Percentiles rank a stretch among this genome's conserved stretches.
Evolutionary conservation across 1,140 invertebrate species (phyloP).

Genomic region (Aphidius ervi): DNA sequence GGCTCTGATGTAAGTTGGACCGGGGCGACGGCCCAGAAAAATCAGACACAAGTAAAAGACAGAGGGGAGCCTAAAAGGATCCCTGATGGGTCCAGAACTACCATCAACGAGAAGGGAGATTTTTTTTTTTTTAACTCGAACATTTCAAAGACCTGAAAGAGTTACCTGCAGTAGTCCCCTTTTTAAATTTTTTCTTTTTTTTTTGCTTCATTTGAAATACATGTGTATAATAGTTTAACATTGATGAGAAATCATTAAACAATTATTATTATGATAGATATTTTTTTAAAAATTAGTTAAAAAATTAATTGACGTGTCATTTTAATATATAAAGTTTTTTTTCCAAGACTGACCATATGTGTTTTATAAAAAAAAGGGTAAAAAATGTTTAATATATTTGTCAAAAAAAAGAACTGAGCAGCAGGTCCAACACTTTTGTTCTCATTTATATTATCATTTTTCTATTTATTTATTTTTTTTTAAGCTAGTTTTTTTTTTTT

Average conservation of each 20-base stretch:
- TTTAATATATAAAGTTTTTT: no score
- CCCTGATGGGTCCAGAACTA: constrained; percentile 9
- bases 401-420: constrained; percentile 7
- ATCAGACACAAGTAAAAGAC: constrained; percentile 13
- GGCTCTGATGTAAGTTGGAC: background rate
- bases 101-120: constrained; percentile 6
- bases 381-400: constrained; percentile 3
- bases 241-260: no score
- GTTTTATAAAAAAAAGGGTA: background rate
- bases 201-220: no score
- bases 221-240: no score
- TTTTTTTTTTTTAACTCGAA: background rate
- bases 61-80: constrained; percentile 9
- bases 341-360: no score
- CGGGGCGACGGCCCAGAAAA: constrained; percentile 28
- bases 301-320: no score
- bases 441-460: background rate
- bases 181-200: no score
- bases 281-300: no score
- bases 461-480: constrained; percentile 22
- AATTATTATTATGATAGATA: no score
- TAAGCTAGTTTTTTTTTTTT: constrained; percentile 4
- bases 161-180: constrained; percentile 20
- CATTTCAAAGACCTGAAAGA: constrained; percentile 14
- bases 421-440: constrained; percentile 10